Evolutionary conservation across 2,888 invertebrate genomes (phyloP), one percentile per base, ranked within the genome.

Genomic region (Pardosa pseudoannulata): DNA sequence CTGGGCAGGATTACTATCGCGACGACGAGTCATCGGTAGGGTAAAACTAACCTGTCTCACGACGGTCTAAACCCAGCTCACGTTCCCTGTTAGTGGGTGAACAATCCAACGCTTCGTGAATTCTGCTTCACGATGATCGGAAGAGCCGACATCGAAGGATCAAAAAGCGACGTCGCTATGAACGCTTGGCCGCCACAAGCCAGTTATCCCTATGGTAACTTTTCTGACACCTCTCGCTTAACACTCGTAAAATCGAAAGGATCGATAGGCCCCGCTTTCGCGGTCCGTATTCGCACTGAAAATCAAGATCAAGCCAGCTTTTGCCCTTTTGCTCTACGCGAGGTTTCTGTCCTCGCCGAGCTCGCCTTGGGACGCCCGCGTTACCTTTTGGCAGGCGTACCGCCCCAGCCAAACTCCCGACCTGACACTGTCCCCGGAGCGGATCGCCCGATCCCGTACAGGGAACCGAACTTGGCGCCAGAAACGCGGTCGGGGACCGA

Each of bases 101-200:
- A 94, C 94, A 94, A 94, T 94, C 94, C 94, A 93, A 94, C 94
- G 93, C 94, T 94, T 94, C 93, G 93, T 92, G 93, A 94, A 93
- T 94, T 94, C 93, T 93, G 94, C 94, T 94, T 94, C 94, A 92
- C 94, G 80, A 86, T 86, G 79, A 79, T 86, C 79, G 86, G 80
- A 87, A 87, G 72, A 87, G 80, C 87, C 91, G 91, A 92, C 91
- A 92, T 91, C 91, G 91, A 92, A 92, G 90, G 90, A 91, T 91
- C 91, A 90, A 91, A 91, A 91, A 90, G 90, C 90, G 89, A 90
- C 90, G 90, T 91, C 90, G 90, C 91, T 91, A 91, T 90, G 91
- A 91, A 91, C 90, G 91, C 90, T 90, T 91, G 90, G 90, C 90
- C 93, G 90, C 90, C 90, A 90, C 90, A 90, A 91, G 90, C 90